These are phyloP conservation scores for Pagetopsis macropterus DNA, from an alignment of 2,797 vertebrate genomes.

Conservation along the genomic window DNA sequence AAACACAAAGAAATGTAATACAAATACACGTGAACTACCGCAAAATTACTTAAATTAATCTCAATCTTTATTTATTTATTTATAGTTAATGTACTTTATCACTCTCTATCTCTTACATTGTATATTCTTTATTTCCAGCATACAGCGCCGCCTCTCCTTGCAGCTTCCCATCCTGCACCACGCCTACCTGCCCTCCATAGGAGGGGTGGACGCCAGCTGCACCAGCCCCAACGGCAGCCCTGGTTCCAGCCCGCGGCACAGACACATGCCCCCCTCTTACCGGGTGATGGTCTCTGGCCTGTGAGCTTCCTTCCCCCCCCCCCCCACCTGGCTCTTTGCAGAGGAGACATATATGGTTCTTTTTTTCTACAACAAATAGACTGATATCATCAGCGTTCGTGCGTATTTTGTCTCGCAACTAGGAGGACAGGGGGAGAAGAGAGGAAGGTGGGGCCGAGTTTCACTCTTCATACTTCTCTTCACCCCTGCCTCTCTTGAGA, in stretches of 20 bases:
- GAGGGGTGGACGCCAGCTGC: slow-evolving; percentile 98
- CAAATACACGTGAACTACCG: not conserved
- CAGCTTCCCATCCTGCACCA: slow-evolving; percentile 99
- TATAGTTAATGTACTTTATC: not conserved
- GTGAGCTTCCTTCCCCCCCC: slow-evolving; percentile 82
- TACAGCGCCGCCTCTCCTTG: slow-evolving; percentile 97
- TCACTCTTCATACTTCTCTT: slow-evolving; percentile 62
- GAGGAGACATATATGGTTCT: slow-evolving; percentile 73
- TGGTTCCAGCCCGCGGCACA: slow-evolving; percentile 96
- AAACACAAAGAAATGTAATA: not conserved
- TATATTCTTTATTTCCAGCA: slow-evolving; percentile 81
- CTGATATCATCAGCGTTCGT: slow-evolving; percentile 85
- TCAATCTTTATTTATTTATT: too few relatives aligned
- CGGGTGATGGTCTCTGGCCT: slow-evolving; percentile 99
- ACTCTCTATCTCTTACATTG: slow-evolving; percentile 1
- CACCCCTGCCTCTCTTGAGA: slow-evolving; percentile 65
- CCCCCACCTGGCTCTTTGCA: slow-evolving; percentile 66
- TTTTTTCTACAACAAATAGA: slow-evolving; percentile 80
- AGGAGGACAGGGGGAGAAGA: slow-evolving; percentile 65
- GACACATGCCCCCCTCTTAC: slow-evolving; percentile 98
- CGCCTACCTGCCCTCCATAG: slow-evolving; percentile 98
- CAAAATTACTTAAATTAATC: not conserved
- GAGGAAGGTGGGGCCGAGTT: slow-evolving; percentile 63
- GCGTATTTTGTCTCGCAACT: slow-evolving; percentile 84
- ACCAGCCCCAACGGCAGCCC: slow-evolving; percentile 96